Base-by-base conservation (phyloP, 2,797 vertebrate genomes). In the Caiman crocodilus region DNA sequence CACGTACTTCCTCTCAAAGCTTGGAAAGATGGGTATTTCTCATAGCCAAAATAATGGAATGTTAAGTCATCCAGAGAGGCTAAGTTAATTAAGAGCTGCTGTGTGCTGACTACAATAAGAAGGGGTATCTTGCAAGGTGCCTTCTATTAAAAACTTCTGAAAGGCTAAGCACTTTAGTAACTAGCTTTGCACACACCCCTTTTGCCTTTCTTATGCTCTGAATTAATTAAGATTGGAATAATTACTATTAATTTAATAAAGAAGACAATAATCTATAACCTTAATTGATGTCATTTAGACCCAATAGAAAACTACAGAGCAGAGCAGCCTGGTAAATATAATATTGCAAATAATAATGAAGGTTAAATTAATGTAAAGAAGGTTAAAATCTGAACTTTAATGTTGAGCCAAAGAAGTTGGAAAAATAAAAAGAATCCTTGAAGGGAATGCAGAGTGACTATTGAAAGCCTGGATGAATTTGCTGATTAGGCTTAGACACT, bases 151-250 rank as follows among this genome's bases (percentile, higher is more conserved):
- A 75, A 76, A 75, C 4, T 1, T 77, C 7, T 64, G 30, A 86
- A 55, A 28, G 13, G 2, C 42, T 56, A 16, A 64, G 8, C 3
- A 25, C 23, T 79, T 89, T 82, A 90, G 61, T 35, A 59, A 80
- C 67, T 76, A 84, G 5, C 14, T 59, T n/a, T 61, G 15, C 76
- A 73, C 84, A 84, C 42, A 8, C 93, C 58, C 16, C 89, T 42
- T 56, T 14, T 58, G 15, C 18, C 18, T 74, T 85, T 83, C 76
- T 87, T 50, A 67, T n/a, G n/a, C 14, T 3, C 35, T 65, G 65
- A 59, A 5, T 50, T 92, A 96, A 96, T 94, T 94, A 92, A 95
- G 92, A 57, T 30, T 90, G 32, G 28, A 95, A 63, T 17, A 30
- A 77, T 83, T 95, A 88, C n/a, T 63, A 79, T 50, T 32, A 92